Base-by-base conservation (phyloP, 2,113 vertebrate genomes). In the Microcebus murinus region DNA sequence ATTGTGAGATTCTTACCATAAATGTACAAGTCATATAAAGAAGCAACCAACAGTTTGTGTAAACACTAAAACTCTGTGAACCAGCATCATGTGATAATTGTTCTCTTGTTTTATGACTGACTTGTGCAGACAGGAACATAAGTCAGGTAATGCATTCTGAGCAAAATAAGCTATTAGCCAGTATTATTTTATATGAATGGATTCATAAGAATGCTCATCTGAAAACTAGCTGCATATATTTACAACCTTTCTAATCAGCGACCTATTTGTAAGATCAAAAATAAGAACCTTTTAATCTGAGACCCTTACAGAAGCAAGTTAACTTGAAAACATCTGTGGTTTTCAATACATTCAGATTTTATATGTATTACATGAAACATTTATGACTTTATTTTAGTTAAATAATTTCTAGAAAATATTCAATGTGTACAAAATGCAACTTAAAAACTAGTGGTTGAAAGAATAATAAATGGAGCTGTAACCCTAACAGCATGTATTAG, bases 311-410 rank as follows among this genome's bases (percentile, higher is more conserved):
- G n/a, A 74, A 92, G 36, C 50, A 94, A 50, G 6, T 80, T 84
- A 68, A 90, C 50, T 83, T 83, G 34, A 87, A 95, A 79, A 79
- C 15, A 39, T 59, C 73, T 39, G 14, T 86, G 36, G 13, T 23
- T 91, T 91, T 67, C 63, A 57, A 10, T 61, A 87, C n/a, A 57
- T 52, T 65, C 80, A 34, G 17, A 89, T 48, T 65, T 67, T 25
- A 63, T 79, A 29, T 65, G 36, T n/a, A 23, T 93, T 71, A 50
- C 15, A 39, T 73, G 67, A 85, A 95, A 81, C 87, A 81, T 63
- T 73, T 77, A 74, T 85, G 10, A 68, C 81, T 65, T 68, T 95
- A 71, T 42, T 71, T 94, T 70, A 74, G 31, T 76, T 82, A 86
- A 92, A 68, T 90, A 71, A 17, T 68, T 90, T 91, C 87, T 8